Evolutionary conservation across 2,113 vertebrate species (phyloP), one percentile per base, ranked within the genome.

Genomic region (Aleadryas rufinucha): DNA sequence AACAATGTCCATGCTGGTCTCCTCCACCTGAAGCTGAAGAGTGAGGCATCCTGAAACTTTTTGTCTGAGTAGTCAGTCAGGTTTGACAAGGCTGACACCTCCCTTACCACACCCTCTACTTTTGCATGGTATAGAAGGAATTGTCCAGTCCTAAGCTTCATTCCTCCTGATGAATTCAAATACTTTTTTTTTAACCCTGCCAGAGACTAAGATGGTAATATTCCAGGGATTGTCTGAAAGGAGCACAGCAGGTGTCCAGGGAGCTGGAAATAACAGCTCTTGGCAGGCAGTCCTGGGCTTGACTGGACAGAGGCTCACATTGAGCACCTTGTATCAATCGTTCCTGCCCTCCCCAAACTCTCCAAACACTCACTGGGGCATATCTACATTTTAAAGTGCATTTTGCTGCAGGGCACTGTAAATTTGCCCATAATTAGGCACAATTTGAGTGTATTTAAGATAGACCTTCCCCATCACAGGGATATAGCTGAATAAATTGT

Each of bases 31-130:
- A 77, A 97, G 95, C 88, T 94, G 82, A 96, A 85, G 52, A 95
- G 74, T 47, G 16, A 94, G 90, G 96, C 87, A 95, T 96, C 95
- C 77, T 97, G 96, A 97, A 96, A 95, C 79, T 87, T 96, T 96
- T 82, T 96, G 45, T 68, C 64, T 33, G 72, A 92, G 96, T 79
- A 4, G 93, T 83, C 76, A 47, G 89, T 96, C 98, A 92, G 98
- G 98, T 98, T 96, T 86, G 76, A 63, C 96, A 2, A 90, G 96
- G 75, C 74, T 81, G 81, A 91, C 23, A 54, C 39, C 63, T 76
- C 33, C 53, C 63, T 71, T 74, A 87, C 96, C 97, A 94, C 97
- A 96, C 96, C 98, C 95, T 96, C 72, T 72, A 16, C 82, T 96
- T 97, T 87, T 80, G 23, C 16, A 72, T 70, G 85, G 92, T 71